phyloP scores from a whole-genome alignment of 2,888 invertebrate species.

The Phlogophora meticulosa region DNA sequence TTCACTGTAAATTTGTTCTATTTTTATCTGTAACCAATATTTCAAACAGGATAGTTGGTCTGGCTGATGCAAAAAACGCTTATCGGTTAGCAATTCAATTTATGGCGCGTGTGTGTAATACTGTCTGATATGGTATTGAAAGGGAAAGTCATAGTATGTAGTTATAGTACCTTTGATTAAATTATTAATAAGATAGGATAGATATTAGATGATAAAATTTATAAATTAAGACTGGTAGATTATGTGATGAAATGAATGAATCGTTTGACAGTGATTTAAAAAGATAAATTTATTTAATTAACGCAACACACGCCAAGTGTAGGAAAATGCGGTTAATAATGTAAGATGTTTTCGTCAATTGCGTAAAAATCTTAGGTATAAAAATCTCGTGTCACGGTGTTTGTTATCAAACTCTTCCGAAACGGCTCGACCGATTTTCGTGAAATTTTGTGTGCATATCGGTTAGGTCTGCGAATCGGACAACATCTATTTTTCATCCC shows the following conservation, averaged over 20 bases:
- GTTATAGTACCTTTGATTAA: background rate
- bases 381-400: too few species aligned
- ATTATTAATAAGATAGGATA: constrained; percentile 2
- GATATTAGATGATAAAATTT: constrained; percentile 32
- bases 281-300: constrained; percentile 12
- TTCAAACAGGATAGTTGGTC: constrained; percentile 8
- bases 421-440: too few species aligned
- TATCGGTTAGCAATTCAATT: constrained; percentile 21
- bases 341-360: too few species aligned
- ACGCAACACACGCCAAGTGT: background rate
- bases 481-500: too few species aligned
- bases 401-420: too few species aligned
- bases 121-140: background rate
- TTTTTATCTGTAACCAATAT: constrained; percentile 30
- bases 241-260: constrained; percentile 10
- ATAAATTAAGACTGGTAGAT: constrained; percentile 2
- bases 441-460: too few species aligned
- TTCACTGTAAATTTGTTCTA: constrained; percentile 26
- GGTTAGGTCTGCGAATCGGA: too few species aligned
- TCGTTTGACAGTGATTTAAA: background rate
- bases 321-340: too few species aligned
- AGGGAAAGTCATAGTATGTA: constrained; percentile 2
- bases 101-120: background rate
- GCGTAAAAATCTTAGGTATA: too few species aligned
- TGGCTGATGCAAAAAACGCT: constrained; percentile 8